Evolutionary conservation across 2,888 invertebrate species (phyloP).

Genomic region (Bunonema sp.): DNA sequence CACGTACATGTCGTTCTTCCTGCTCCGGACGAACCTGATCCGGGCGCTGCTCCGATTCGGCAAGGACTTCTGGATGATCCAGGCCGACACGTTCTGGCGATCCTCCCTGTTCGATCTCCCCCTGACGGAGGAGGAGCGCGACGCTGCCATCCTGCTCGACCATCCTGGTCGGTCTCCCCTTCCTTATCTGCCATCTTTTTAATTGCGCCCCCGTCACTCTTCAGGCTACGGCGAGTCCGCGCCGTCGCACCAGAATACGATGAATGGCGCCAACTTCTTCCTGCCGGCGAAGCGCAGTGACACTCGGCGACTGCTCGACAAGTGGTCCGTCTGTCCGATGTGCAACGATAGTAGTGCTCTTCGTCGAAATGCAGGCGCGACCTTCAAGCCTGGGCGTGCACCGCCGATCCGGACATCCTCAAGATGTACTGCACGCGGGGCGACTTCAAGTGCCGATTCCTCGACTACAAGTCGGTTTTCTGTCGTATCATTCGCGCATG

Average conservation of each 20-base stretch:
- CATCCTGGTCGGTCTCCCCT: too few species aligned
- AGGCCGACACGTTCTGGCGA: constrained; percentile 23
- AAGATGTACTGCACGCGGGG: constrained; percentile 22
- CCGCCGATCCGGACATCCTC: constrained; percentile 24
- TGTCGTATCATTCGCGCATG: background rate
- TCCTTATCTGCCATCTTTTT: constrained; percentile 1
- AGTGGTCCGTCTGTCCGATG: too few species aligned
- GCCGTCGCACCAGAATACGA: too few species aligned
- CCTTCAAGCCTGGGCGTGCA: constrained; percentile 12
- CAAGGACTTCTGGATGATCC: constrained; percentile 26
- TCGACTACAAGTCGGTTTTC: constrained; percentile 16
- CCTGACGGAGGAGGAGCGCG: background rate
- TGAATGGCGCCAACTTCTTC: constrained; percentile 27
- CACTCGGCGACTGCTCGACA: too few species aligned
- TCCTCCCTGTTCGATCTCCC: constrained; percentile 10
- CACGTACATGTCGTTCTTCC: constrained; percentile 28
- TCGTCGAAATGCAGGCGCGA: too few species aligned
- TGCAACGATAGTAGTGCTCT: too few species aligned
- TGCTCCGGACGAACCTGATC: constrained; percentile 25
- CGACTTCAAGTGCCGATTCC: constrained; percentile 15
- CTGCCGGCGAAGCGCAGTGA: constrained; percentile 9
- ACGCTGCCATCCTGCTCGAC: constrained; percentile 16
- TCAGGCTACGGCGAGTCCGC: too few species aligned
- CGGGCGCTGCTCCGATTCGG: constrained; percentile 14
- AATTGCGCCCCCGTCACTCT: too few species aligned